phyloP scores from a whole-genome alignment of 2,888 invertebrate genomes.

The Pandemis corylana region DNA sequence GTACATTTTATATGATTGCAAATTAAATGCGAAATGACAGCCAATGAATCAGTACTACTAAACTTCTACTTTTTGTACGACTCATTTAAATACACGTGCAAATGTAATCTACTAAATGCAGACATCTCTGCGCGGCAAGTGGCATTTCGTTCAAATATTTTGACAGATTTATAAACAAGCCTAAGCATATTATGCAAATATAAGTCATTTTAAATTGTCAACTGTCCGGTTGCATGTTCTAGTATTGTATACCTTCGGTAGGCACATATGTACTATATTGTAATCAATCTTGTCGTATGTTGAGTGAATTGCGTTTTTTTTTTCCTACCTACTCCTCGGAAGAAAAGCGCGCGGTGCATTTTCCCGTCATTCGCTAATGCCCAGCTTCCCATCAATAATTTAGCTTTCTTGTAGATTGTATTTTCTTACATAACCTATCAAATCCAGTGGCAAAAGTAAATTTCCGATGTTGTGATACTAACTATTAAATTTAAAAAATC shows the following conservation, averaged over 20 bases:
- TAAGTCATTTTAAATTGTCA: conserved; percentile 7
- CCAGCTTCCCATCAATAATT: too few relatives aligned
- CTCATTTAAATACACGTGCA: background rate
- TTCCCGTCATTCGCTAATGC: too few relatives aligned
- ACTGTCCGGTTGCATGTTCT: background rate
- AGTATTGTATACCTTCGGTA: background rate
- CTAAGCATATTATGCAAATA: conserved; percentile 16
- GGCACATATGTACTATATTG: too few relatives aligned
- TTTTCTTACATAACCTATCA: too few relatives aligned
- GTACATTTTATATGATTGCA: background rate
- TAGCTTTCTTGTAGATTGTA: too few relatives aligned
- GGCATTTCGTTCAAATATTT: conserved; percentile 14
- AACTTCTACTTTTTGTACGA: background rate
- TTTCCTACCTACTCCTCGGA: too few relatives aligned
- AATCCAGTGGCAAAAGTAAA: too few relatives aligned
- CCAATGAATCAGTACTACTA: background rate
- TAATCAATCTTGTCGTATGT: too few relatives aligned
- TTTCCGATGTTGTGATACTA: too few relatives aligned
- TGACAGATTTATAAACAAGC: conserved; percentile 11
- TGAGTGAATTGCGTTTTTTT: too few relatives aligned
- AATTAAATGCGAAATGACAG: background rate
- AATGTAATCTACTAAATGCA: background rate
- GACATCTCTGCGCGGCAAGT: conserved; percentile 2
- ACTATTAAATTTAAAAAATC: too few relatives aligned
- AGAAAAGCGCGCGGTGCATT: too few relatives aligned